phyloP scores from a whole-genome alignment of 2,797 vertebrate species.

The Falco peregrinus region DNA sequence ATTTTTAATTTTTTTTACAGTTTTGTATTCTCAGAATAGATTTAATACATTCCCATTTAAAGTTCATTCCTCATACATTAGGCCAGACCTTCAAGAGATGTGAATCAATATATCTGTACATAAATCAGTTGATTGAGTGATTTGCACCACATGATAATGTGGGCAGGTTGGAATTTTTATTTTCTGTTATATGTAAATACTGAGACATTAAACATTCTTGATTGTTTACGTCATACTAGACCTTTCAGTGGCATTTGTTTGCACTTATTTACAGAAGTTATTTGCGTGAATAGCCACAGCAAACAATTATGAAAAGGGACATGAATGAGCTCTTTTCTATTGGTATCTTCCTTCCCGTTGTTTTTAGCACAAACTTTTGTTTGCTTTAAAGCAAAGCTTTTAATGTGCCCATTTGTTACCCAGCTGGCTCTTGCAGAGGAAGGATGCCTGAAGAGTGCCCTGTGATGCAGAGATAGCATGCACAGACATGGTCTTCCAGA shows the following conservation, averaged over 20 bases:
- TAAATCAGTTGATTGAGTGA: not conserved
- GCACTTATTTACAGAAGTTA: not conserved
- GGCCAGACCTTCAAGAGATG: not conserved
- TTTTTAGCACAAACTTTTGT: not conserved
- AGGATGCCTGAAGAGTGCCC: not conserved
- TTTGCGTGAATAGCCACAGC: not conserved
- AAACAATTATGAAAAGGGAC: not conserved
- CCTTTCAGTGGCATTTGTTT: not conserved
- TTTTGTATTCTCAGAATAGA: not conserved
- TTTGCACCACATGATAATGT: not conserved
- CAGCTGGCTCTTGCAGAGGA: not conserved
- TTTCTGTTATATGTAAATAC: not conserved
- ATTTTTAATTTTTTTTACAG: not conserved
- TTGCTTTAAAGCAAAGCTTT: not conserved
- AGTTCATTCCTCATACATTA: not conserved
- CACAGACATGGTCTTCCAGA: not conserved
- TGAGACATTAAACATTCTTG: not conserved
- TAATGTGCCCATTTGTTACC: rapidly evolving
- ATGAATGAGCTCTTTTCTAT: not conserved
- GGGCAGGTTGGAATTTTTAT: not conserved
- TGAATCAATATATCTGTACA: not conserved
- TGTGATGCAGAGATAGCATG: not conserved
- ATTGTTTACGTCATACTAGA: not conserved
- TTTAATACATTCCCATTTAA: not conserved
- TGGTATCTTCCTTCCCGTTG: not conserved